Conservation (phyloP, 1,140 invertebrate species). For the Zaprionus lachaisei region DNA sequence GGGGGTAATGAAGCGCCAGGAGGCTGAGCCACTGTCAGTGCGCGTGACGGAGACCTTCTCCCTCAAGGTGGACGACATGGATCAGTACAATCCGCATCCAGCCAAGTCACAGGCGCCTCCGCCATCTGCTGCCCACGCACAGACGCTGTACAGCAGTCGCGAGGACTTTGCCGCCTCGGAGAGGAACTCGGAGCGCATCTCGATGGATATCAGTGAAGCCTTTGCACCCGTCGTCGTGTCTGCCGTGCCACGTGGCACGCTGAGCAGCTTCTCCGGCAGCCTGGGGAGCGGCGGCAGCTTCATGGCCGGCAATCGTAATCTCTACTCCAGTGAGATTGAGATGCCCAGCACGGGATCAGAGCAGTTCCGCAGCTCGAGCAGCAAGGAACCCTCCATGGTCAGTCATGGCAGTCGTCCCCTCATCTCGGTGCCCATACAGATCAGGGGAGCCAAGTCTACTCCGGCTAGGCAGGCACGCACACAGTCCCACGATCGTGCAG, state of each 20-base stretch:
- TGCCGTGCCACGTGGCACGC: constrained; percentile 48
- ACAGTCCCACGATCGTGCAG: constrained; percentile 67
- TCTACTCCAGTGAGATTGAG: constrained; percentile 75
- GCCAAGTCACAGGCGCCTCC: constrained; percentile 42
- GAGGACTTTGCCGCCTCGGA: constrained; percentile 74
- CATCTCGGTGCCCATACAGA: constrained; percentile 75
- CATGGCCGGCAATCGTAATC: constrained; percentile 71
- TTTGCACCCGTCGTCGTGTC: constrained; percentile 76
- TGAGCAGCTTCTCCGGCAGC: constrained; percentile 45
- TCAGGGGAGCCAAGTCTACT: constrained; percentile 54
- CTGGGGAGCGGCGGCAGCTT: constrained; percentile 43
- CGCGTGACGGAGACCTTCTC: constrained; percentile 79
- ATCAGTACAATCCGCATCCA: constrained; percentile 71
- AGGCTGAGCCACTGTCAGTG: constrained; percentile 68
- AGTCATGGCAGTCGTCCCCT: constrained; percentile 65
- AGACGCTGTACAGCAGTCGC: constrained; percentile 73
- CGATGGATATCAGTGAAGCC: constrained; percentile 66
- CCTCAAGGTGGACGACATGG: constrained; percentile 81
- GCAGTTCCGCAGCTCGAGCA: constrained; percentile 30
- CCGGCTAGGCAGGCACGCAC: constrained; percentile 72
- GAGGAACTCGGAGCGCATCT: constrained; percentile 53
- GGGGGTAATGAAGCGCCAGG: constrained; percentile 59
- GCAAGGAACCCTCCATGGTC: constrained; percentile 57
- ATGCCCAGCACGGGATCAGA: constrained; percentile 50
- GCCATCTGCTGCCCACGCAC: constrained; percentile 49